Conservation (phyloP, 2,888 invertebrate genomes). For the Oscheius onirici region DNA sequence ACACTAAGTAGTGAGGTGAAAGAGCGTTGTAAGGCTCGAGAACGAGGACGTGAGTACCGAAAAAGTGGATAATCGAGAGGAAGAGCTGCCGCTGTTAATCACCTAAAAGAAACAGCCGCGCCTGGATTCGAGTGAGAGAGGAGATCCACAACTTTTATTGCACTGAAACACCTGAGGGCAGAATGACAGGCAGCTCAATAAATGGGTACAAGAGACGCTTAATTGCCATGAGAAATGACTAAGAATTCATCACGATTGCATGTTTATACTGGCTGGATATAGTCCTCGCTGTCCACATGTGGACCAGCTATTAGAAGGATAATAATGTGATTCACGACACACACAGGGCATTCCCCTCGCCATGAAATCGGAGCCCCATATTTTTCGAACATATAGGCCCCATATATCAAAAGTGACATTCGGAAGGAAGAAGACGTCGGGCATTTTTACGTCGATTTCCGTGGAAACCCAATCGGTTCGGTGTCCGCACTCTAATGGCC, state of each 20-base stretch:
- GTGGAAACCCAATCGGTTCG: constrained; percentile 32
- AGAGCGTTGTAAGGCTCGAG: not conserved
- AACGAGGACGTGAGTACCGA: constrained; percentile 14
- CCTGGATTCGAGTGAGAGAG: not conserved
- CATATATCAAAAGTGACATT: constrained; percentile 13
- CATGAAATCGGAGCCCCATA: not conserved
- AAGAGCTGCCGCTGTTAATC: constrained; percentile 22
- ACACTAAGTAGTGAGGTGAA: not conserved
- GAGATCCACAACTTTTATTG: too few relatives aligned
- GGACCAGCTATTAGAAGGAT: too few relatives aligned
- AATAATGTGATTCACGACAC: too few relatives aligned
- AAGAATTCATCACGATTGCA: too few relatives aligned
- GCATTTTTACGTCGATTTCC: constrained; percentile 31
- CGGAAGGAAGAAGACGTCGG: constrained; percentile 20
- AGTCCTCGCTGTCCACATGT: too few relatives aligned
- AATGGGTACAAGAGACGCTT: too few relatives aligned
- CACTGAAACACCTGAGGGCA: too few relatives aligned
- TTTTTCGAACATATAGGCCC: constrained; percentile 11
- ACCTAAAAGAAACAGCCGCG: constrained; percentile 32
- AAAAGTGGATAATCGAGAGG: constrained; percentile 14
- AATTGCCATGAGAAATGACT: too few relatives aligned
- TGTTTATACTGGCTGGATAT: too few relatives aligned
- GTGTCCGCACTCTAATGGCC: constrained; percentile 25
- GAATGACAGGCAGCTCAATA: too few relatives aligned
- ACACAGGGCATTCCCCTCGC: too few relatives aligned